Evolutionary conservation across 2,113 vertebrate genomes (phyloP), one percentile per base, ranked within the genome.

Genomic region (Marcusenius ussheri): DNA sequence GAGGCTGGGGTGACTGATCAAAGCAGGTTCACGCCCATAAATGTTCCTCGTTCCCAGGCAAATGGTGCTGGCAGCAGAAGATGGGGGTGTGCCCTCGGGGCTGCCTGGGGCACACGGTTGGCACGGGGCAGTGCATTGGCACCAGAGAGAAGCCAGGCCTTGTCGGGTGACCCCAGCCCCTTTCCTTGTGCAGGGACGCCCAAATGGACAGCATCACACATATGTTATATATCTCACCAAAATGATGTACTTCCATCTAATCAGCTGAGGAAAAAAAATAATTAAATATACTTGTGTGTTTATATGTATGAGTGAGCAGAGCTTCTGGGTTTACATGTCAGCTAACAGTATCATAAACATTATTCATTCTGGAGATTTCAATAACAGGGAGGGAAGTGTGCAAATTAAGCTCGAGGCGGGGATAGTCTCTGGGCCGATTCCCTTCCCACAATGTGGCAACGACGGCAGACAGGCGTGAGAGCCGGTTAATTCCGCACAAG

Each of bases 401-500:
- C 47, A 86, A 86, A 49, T 50, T n/a, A 50, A 27, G 47, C 50
- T 51, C 42, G 85, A 35, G 50, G 50, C 19, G 1, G 39, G 42
- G 39, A 84, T 10, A 47, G 45, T n/a, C 45, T 17, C 83, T 19
- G 17, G 6, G 31, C 1, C 5, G 31, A 53, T 5, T 49, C 49
- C 85, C 49, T 35, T n/a, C 83, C 45, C n/a, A 87, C 39, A 53
- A 19, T 86, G 83, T 13, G 4, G 24, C 45, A 66, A 46, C 62
- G 83, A 46, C 80, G 53, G 70, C 39, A 84, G 42, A 77, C 42
- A 74, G 88, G 42, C 2, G 42, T 6, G 8, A 89, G 80, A 91
- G 86, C 31, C 90, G n/a, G 89, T 91, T 93, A 89, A 92, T 91
- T 92, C 85, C 35, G 66, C 87, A 91, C 90, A 91, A 88, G 56